Conservation (phyloP, 1,140 invertebrate species). For the Hydropsyche tenuis region DNA sequence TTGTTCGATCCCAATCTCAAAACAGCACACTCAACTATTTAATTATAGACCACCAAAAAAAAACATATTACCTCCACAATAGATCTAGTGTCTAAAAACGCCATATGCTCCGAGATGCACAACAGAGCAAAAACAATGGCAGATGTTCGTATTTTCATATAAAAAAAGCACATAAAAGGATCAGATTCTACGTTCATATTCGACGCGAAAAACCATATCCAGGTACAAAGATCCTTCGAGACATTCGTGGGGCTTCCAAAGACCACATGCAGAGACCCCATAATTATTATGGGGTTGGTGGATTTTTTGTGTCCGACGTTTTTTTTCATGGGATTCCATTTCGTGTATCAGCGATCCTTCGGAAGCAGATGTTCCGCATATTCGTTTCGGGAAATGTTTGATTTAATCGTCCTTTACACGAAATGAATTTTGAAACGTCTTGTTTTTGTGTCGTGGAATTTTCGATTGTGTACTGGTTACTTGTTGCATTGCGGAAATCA, state of each 20-base stretch:
- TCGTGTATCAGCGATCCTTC: background rate
- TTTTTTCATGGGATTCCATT: slow-evolving; percentile 1
- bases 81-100: background rate
- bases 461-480: too few relatives aligned
- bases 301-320: too few relatives aligned
- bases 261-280: background rate
- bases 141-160: slow-evolving; percentile 10
- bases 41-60: background rate
- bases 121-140: slow-evolving; percentile 17
- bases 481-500: too few relatives aligned
- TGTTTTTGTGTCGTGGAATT: too few relatives aligned
- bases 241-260: slow-evolving; percentile 6
- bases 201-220: slow-evolving; percentile 1
- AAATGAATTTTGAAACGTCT: too few relatives aligned
- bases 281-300: too few relatives aligned
- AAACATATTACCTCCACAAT: background rate
- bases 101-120: slow-evolving; percentile 12
- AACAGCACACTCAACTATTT: too few relatives aligned
- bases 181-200: too few relatives aligned
- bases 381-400: too few relatives aligned
- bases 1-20: background rate
- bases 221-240: background rate
- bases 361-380: background rate
- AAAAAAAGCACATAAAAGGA: too few relatives aligned
- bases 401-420: too few relatives aligned